Base-by-base conservation (phyloP, 2,113 vertebrate genomes). In the Cyprinodon brontotheroides region DNA sequence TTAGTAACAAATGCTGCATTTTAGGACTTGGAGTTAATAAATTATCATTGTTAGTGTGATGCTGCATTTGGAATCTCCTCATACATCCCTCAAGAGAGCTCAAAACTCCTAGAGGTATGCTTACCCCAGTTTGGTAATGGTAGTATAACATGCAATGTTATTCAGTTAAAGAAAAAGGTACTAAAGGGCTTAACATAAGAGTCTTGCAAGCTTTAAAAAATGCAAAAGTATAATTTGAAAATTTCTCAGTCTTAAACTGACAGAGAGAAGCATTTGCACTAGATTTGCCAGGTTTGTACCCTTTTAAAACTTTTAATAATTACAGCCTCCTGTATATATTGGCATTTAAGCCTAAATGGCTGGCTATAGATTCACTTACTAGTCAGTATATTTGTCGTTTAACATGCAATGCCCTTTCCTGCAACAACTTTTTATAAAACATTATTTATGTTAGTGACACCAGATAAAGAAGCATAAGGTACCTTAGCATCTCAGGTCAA, bases 121-220 rank as follows among this genome's bases (percentile, higher is more conserved):
- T 87, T 89, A 90, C 81, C 87, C 86, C 81, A 87, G 77, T 88
- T 89, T 86, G 87, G 89, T 86, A 90, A 80, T 86, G 70, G 65
- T 75, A 64, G 57, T 74, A 67, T 39, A 77, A 61, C 43, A 80
- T 74, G 50, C 60, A 85, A 79, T 75, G 53, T 12, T 86, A 45
- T 74, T 75, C 61, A 72, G 65, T 73, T 36, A 8, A 41, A 17
- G 41, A 45, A 65, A n/a, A 13, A 69, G 74, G 37, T 10, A 17
- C 36, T 76, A 78, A 78, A 83, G 68, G 61, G 65, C 69, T 71
- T 72, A 47, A 74, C 79, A 80, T 77, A 20, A 70, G 13, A 79
- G 36, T 41, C 70, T 43, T 65, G 39, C 36, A 39, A 36, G 14
- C 63, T 60, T 71, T 47, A 65, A 79, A 75, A 82, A 69, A 72